phyloP scores from a whole-genome alignment of 2,888 invertebrate genomes.

The Torymus aiolomorphi region DNA sequence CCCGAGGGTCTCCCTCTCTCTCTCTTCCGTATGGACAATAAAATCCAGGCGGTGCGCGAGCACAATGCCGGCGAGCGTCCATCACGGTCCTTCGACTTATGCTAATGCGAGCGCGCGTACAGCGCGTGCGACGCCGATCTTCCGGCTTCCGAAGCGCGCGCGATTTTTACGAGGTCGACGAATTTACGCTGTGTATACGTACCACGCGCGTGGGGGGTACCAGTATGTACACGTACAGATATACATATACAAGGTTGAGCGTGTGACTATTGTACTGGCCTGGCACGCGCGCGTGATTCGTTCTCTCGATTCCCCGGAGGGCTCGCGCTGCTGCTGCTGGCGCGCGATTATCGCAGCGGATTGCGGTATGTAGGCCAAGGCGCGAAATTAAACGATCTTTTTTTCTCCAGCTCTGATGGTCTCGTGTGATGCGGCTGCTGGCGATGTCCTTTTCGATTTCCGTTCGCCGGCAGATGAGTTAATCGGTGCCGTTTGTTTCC shows the following conservation, averaged over 20 bases:
- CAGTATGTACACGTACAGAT: too few species aligned
- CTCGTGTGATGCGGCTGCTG: not conserved
- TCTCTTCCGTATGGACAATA: too few species aligned
- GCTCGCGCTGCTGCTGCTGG: not conserved
- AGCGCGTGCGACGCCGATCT: not conserved
- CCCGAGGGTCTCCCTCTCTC: too few species aligned
- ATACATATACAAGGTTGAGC: too few species aligned
- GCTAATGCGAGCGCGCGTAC: slow-evolving; percentile 23
- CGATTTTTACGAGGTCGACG: too few species aligned
- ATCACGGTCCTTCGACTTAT: slow-evolving; percentile 51
- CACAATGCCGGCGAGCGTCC: slow-evolving; percentile 40
- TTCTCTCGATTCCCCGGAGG: too few species aligned
- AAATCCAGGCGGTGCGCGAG: too few species aligned
- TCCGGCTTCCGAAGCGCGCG: slow-evolving; percentile 36
- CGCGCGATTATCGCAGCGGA: not conserved
- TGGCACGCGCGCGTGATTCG: too few species aligned
- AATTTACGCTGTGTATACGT: too few species aligned
- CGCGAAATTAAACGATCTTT: slow-evolving; percentile 28
- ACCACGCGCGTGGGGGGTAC: too few species aligned
- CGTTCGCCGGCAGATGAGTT: slow-evolving; percentile 1
- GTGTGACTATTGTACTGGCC: too few species aligned
- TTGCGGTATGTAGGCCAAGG: slow-evolving; percentile 44
- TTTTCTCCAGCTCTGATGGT: not conserved
- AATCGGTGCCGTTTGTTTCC: slow-evolving; percentile 7
- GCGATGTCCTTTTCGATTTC: slow-evolving; percentile 21